Evolutionary conservation across 1,140 invertebrate genomes (phyloP).

Genomic region (Cydia strobilella): DNA sequence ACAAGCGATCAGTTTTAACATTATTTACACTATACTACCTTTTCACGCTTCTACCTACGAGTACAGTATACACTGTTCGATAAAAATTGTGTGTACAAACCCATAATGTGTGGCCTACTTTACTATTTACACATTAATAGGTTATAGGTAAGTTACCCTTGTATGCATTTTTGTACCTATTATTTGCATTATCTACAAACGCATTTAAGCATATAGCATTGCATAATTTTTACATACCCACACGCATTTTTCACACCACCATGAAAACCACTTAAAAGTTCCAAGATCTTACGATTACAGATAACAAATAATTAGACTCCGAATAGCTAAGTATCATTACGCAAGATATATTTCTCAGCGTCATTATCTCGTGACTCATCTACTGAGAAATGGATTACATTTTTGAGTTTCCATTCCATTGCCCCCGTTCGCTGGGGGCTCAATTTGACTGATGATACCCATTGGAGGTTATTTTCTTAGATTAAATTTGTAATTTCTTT

Average conservation of each 20-base stretch:
- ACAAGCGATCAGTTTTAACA: no score
- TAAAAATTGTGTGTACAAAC: no score
- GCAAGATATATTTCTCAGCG: conserved; percentile 29
- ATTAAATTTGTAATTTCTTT: conserved; percentile 48
- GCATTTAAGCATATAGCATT: background rate
- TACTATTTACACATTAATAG: no score
- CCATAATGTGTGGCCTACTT: no score
- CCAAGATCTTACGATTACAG: conserved; percentile 7
- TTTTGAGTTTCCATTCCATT: conserved; percentile 63
- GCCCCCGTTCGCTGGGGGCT: conserved; percentile 46
- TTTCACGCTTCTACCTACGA: no score
- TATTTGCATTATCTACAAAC: background rate
- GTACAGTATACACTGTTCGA: no score
- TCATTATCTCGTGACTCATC: conserved; percentile 51
- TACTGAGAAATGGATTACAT: conserved; percentile 58
- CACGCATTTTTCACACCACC: background rate
- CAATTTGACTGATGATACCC: conserved; percentile 52
- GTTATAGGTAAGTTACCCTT: no score
- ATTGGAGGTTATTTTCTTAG: conserved; percentile 42
- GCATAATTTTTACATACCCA: background rate
- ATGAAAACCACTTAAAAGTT: background rate
- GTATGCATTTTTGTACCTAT: no score
- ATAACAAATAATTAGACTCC: conserved; percentile 28
- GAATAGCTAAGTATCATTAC: conserved; percentile 12
- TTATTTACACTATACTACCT: no score